Base-by-base conservation (phyloP, 2,797 vertebrate species). In the Champsocephalus gunnari region DNA sequence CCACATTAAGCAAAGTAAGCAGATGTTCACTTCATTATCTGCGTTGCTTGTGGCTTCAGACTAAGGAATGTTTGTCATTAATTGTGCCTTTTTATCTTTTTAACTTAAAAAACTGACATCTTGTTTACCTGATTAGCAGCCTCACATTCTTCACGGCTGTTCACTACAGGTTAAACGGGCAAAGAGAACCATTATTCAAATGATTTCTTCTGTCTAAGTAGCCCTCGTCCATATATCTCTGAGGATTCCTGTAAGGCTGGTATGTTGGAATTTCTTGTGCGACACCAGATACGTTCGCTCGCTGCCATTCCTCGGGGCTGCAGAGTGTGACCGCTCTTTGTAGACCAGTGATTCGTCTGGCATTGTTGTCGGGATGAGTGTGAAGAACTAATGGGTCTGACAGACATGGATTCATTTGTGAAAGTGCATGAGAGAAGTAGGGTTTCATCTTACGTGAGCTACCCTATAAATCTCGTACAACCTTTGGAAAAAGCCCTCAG, bases 191-290 rank as follows among this genome's bases (percentile, higher is more conserved):
- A 66, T 79, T 56, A 73, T 49, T 82, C 59, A 80, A 49, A 75
- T 68, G 12, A 38, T 65, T 38, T 32, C 24, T 41, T n/a, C 13
- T 65, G 49, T 24, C 14, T 19, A n/a, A 41, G 57, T 45, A 48
- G 19, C 21, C 54, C 50, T 78, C 10, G 16, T 58, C 79, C 69
- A 73, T 76, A 71, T 75, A 63, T 68, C 66, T 83, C 59, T 43
- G 9, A 38, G 69, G 48, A 68, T 55, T 86, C 67, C 77, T 66
- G 61, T 45, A 75, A 73, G 71, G 77, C 59, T 81, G 74, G 54
- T 77, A 81, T 84, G 83, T 32, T 67, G 77, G 71, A 82, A 81
- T 84, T 77, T 67, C 72, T 80, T 61, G 60, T 71, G 66, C 14
- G 57, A 88, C 73, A 82, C 65, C 69, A 62, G 77, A 83, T 86